Conservation (phyloP, 2,797 vertebrate species). For the Gymnodraco acuticeps region DNA sequence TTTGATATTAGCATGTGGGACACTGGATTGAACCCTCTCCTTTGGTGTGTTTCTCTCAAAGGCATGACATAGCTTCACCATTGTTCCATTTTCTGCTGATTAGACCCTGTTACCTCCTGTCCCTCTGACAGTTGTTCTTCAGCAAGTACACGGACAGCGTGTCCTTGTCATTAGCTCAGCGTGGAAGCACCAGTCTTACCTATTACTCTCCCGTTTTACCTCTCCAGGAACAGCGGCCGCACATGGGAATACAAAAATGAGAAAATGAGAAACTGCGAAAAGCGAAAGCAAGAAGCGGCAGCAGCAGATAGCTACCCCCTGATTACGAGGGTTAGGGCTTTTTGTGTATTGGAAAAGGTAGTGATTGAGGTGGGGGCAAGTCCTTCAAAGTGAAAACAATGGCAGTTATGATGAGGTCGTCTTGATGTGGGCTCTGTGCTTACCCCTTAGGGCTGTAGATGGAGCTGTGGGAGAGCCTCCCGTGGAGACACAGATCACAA, state of each 20-base stretch:
- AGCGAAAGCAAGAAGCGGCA: conserved; percentile 13
- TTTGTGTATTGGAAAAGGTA: conserved; percentile 50
- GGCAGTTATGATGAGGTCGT: conserved; percentile 67
- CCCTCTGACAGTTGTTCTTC: conserved; percentile 61
- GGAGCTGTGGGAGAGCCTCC: conserved; percentile 59
- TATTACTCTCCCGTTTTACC: conserved; percentile 54
- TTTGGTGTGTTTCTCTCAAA: conserved; percentile 45
- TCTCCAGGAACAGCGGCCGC: conserved; percentile 22
- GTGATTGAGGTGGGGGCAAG: conserved; percentile 48
- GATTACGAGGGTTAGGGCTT: conserved; percentile 65
- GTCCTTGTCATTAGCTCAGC: conserved; percentile 70
- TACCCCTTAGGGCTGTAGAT: conserved; percentile 51
- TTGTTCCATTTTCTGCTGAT: conserved; percentile 64
- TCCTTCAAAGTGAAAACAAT: conserved; percentile 74
- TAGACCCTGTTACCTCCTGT: conserved; percentile 59
- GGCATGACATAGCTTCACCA: conserved; percentile 43
- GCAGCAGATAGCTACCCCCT: conserved; percentile 45
- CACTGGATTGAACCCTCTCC: conserved; percentile 21
- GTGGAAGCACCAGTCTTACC: conserved; percentile 57
- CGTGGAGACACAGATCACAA: conserved; percentile 67
- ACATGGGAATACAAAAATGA: conserved; percentile 6
- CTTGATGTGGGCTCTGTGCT: conserved; percentile 61
- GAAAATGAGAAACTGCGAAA: conserved; percentile 11
- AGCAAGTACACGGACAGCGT: conserved; percentile 43
- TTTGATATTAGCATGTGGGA: conserved; percentile 33